Evolutionary conservation across 2,113 vertebrate genomes (phyloP).

Genomic region (Centropus bengalensis): DNA sequence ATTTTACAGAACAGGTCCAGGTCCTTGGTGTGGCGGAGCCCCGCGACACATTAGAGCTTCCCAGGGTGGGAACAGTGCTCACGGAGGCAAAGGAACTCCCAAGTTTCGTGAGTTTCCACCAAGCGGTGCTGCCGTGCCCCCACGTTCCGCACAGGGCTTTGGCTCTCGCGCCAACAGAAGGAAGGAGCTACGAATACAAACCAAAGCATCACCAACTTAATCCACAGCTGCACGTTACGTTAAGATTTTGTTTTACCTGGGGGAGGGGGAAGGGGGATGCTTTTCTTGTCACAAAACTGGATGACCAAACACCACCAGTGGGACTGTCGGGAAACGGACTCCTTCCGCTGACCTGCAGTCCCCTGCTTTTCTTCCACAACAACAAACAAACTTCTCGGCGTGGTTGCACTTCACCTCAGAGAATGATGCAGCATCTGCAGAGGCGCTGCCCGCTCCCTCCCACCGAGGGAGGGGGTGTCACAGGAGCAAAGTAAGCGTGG

Average conservation of each 20-base stretch:
- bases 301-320: constrained; percentile 24
- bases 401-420: constrained; percentile 79
- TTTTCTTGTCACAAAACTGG: constrained; percentile 53
- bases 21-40: background rate
- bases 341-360: constrained; percentile 1
- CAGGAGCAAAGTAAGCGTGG: constrained; percentile 92
- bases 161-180: constrained; percentile 47
- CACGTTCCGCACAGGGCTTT: background rate
- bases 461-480: constrained; percentile 89
- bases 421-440: constrained; percentile 91
- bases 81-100: background rate
- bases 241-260: constrained; percentile 33
- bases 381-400: background rate
- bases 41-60: fast-evolving
- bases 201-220: constrained; percentile 53
- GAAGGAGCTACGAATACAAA: constrained; percentile 49
- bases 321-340: background rate
- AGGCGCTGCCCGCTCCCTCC: constrained; percentile 88
- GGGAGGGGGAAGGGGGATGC: background rate
- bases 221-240: constrained; percentile 38
- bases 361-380: background rate
- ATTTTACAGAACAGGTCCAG: constrained; percentile 1
- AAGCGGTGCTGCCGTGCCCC: background rate
- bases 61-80: background rate
- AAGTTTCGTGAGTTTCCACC: background rate